Percentiles rank a stretch among this genome's conserved stretches.
Evolutionary conservation across 2,797 vertebrate species (phyloP).

Genomic region (Chiloscyllium punctatum): DNA sequence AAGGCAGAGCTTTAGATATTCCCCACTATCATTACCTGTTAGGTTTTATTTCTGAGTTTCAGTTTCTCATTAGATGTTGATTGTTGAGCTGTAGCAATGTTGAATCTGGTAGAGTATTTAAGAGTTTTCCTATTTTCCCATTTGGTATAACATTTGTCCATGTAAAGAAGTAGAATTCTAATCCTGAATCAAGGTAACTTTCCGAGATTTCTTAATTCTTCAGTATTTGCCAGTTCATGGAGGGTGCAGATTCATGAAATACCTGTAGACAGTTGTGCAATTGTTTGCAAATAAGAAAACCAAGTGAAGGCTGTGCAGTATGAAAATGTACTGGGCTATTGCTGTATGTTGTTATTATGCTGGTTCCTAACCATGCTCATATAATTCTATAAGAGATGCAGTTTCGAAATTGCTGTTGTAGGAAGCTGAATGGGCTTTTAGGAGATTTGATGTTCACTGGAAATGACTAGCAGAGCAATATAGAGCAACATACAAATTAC

Average conservation of each 20-base stretch:
- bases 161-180: not conserved
- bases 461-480: not conserved
- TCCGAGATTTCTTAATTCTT: not conserved
- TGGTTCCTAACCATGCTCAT: not conserved
- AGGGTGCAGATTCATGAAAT: not conserved
- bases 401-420: not conserved
- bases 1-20: not conserved
- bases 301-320: not conserved
- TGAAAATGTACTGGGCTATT: not conserved
- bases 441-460: not conserved
- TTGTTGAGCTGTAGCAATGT: not conserved
- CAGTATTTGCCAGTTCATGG: not conserved
- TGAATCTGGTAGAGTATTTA: not conserved
- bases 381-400: not conserved
- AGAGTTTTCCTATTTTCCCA: not conserved
- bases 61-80: no score
- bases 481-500: not conserved
- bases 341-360: not conserved
- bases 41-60: not conserved
- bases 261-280: no score
- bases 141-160: not conserved
- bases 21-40: not conserved
- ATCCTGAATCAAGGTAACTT: not conserved
- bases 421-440: not conserved
- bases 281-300: not conserved